Conservation (phyloP, 2,888 invertebrate genomes). For the Caenorhabditis sp. region DNA sequence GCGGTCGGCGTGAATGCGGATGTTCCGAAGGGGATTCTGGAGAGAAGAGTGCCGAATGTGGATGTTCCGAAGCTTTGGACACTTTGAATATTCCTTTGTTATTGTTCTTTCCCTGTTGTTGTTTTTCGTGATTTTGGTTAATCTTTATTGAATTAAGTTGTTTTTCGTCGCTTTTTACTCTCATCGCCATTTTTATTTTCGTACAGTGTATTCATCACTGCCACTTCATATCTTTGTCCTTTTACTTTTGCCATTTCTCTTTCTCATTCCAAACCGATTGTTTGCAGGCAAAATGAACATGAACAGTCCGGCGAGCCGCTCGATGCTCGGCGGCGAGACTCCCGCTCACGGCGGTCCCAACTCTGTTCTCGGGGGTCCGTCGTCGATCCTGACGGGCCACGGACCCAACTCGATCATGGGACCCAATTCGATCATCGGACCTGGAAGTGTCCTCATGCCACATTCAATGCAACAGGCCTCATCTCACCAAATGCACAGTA, state of each 20-base stretch:
- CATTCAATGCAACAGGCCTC: conserved; percentile 27
- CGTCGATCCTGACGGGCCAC: conserved; percentile 54
- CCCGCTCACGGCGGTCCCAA: conserved; percentile 64
- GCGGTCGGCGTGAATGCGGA: conserved; percentile 48
- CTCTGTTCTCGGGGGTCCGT: conserved; percentile 27
- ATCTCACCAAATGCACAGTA: conserved; percentile 53
- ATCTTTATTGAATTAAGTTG: conserved; percentile 7
- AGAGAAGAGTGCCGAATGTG: conserved; percentile 37
- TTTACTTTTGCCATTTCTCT: background rate
- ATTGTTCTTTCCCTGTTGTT: conserved; percentile 37
- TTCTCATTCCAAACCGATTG: background rate
- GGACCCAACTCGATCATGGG: conserved; percentile 71
- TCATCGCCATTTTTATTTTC: conserved; percentile 4
- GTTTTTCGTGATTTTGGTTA: conserved; percentile 7
- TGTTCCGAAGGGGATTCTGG: conserved; percentile 54
- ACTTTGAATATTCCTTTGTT: conserved; percentile 17
- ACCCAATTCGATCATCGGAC: conserved; percentile 62
- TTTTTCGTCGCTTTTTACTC: background rate
- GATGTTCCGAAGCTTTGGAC: conserved; percentile 53
- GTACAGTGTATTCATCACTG: conserved; percentile 15
- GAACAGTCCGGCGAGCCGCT: conserved; percentile 64
- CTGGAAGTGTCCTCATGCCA: conserved; percentile 57
- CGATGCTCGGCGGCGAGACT: conserved; percentile 66
- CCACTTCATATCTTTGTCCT: too few species aligned
- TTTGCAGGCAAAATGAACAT: conserved; percentile 47